Evolutionary conservation across 2,797 vertebrate genomes (phyloP).

Genomic region (Pseudomugil tenellus): DNA sequence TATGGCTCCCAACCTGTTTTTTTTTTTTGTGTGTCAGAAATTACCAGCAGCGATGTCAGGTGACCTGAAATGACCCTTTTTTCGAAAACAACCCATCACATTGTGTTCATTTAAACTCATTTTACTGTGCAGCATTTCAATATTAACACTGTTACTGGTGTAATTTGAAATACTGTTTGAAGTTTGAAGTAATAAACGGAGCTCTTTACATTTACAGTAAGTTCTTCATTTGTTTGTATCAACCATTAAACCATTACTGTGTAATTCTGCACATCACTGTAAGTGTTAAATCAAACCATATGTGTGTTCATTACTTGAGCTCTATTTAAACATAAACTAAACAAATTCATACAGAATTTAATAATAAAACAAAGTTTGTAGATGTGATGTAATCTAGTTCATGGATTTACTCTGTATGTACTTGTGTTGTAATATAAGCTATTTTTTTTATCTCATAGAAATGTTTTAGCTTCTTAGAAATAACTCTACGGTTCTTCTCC

Average conservation of each 20-base stretch:
- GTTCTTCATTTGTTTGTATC: background rate
- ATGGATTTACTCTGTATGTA: background rate
- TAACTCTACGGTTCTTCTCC: constrained; percentile 28
- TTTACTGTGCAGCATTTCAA: background rate
- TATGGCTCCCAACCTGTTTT: background rate
- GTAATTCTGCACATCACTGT: background rate
- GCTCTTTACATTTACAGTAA: background rate
- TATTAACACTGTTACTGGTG: background rate
- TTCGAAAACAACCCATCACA: background rate
- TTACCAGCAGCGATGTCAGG: constrained; percentile 4
- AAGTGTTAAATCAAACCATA: background rate
- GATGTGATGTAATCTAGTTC: background rate
- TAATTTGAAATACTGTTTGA: too few relatives aligned
- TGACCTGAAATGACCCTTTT: background rate
- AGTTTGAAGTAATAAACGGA: too few relatives aligned
- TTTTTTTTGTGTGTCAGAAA: background rate
- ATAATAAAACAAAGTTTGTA: constrained; percentile 11
- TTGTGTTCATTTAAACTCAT: background rate
- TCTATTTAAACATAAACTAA: background rate
- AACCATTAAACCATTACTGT: background rate
- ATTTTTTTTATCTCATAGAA: constrained; percentile 3
- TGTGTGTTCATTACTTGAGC: background rate
- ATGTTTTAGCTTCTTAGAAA: constrained; percentile 34
- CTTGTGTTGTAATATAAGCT: background rate
- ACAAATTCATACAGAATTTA: background rate